Evolutionary conservation across 2,797 vertebrate species (phyloP).

Genomic region (Eleutherodactylus coqui): DNA sequence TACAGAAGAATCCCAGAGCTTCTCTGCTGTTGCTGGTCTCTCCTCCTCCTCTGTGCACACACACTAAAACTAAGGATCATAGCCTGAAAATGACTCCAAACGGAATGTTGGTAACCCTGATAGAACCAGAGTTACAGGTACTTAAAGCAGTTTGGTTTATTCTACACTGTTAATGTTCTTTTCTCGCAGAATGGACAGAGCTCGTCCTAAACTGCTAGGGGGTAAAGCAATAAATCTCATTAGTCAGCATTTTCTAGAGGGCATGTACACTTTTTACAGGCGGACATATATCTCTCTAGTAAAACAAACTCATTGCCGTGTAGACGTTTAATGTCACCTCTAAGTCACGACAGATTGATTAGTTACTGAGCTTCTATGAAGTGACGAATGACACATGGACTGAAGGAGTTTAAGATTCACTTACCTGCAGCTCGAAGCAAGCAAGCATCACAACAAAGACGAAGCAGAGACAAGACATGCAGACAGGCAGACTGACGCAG

Average conservation of each 20-base stretch:
- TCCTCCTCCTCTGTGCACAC: too few species aligned
- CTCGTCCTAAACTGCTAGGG: too few species aligned
- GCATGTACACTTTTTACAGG: not conserved
- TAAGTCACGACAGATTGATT: not conserved
- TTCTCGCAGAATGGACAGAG: too few species aligned
- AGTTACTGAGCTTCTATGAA: not conserved
- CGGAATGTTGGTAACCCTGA: too few species aligned
- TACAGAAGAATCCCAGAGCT: too few species aligned
- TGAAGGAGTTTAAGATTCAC: conserved; percentile 51
- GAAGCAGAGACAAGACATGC: conserved; percentile 88
- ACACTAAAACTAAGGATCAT: too few species aligned
- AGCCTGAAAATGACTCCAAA: too few species aligned
- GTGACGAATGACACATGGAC: not conserved
- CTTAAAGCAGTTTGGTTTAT: too few species aligned
- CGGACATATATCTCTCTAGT: not conserved
- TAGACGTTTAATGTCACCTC: not conserved
- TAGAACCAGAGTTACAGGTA: too few species aligned
- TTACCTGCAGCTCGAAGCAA: conserved; percentile 97
- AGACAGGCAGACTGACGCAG: conserved; percentile 92
- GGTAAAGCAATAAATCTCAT: not conserved
- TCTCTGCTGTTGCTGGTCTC: too few species aligned
- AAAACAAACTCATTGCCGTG: not conserved
- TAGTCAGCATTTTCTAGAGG: not conserved
- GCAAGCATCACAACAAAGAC: conserved; percentile 96
- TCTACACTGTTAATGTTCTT: too few species aligned